Evolutionary conservation across 2,113 vertebrate species (phyloP), one percentile per base, ranked within the genome.

Genomic region (Elanus axillaris): DNA sequence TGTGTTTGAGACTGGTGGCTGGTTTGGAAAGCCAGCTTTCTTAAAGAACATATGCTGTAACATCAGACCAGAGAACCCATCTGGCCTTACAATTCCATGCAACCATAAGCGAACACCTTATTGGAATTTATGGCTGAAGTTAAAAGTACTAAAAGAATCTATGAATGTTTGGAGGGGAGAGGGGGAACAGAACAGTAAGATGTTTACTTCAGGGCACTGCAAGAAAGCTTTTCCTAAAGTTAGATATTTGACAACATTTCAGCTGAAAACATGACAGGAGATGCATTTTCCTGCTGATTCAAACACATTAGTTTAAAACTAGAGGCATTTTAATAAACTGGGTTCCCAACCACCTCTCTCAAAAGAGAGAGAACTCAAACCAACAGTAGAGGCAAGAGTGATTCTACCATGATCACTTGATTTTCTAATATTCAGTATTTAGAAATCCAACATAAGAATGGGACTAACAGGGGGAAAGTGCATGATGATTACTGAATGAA

Each of bases 401-500:
- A 71, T 34, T 92, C 53, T 71, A 63, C 59, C 42, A 42, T 0
- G 3, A 92, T 67, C 31, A 62, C 42, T 90, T 72, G n/a, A 62
- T 83, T 90, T 83, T 78, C 47, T 74, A 92, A 90, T 69, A 88
- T 10, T 77, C 72, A 88, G 43, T 53, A 74, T 56, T 85, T 63
- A 73, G 86, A 93, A 96, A 92, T 43, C 8, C 27, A 94, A 29
- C 26, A 59, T 29, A 67, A 93, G 78, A 94, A 96, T 74, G 76
- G 34, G 34, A 78, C 68, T 92, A 92, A 84, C 27, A 71, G 43
- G 43, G 43, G 55, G 34, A 91, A 77, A 96, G 64, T 59, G 67
- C 26, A 56, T 17, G n/a, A 71, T 52, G 47, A 89, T 56, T 91
- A 82, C 68, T 95, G 72, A 96, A 94, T 84, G 81, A 94, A 88